Evolutionary conservation across 2,888 invertebrate genomes (phyloP).

Genomic region (Adelognathus sp.): DNA sequence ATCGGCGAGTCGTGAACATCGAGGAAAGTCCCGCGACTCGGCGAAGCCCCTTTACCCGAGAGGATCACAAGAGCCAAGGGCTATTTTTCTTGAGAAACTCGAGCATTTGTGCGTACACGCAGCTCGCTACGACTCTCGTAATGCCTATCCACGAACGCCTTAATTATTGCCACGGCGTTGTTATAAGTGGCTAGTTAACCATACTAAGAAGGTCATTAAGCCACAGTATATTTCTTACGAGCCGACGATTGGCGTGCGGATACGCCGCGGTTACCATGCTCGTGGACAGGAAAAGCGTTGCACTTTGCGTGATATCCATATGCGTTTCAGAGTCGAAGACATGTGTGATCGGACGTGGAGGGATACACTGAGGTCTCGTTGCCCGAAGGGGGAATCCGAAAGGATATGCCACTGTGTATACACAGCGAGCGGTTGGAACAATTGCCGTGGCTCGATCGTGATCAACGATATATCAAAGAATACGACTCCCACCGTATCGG

Average conservation of each 20-base stretch:
- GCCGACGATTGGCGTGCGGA: conserved; percentile 66
- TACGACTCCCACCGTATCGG: conserved; percentile 18
- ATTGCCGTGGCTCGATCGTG: conserved; percentile 37
- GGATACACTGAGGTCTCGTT: conserved; percentile 10
- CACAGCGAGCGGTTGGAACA: conserved; percentile 8
- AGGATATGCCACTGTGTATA: not conserved
- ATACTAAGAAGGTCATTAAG: conserved; percentile 78
- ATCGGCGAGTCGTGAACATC: not conserved
- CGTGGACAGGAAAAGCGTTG: conserved; percentile 64
- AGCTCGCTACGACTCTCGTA: conserved; percentile 61
- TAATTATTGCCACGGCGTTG: conserved; percentile 77
- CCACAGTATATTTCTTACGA: conserved; percentile 69
- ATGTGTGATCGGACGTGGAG: not conserved
- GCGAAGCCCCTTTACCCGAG: conserved; percentile 22
- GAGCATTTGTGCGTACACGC: conserved; percentile 75
- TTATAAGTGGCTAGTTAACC: conserved; percentile 77
- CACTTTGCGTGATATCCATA: conserved; percentile 35
- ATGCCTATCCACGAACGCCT: conserved; percentile 61
- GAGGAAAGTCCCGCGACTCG: conserved; percentile 39
- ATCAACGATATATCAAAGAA: conserved; percentile 33
- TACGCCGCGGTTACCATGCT: conserved; percentile 49
- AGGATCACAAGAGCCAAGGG: conserved; percentile 60
- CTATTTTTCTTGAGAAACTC: conserved; percentile 73
- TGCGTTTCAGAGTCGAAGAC: not conserved
- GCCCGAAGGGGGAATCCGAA: not conserved